These are phyloP conservation scores for Synaphobranchus kaupii DNA, from an alignment of 2,797 vertebrate genomes.

Conservation along the genomic window DNA sequence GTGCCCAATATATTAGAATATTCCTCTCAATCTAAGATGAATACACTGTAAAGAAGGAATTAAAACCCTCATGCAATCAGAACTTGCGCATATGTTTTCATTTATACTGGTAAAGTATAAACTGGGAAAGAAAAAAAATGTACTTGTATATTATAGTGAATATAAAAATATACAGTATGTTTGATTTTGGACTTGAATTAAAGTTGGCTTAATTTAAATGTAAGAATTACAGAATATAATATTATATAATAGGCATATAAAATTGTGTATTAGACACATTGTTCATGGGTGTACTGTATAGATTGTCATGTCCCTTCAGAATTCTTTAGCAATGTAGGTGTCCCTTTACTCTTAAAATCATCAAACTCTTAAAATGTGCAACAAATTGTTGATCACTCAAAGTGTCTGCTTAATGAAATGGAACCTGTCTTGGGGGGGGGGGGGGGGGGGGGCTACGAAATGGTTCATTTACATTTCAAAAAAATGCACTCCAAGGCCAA, in stretches of 20 bases:
- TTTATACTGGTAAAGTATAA: neutral
- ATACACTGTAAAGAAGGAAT: constrained; percentile 52
- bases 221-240: too few species aligned
- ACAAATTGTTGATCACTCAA: constrained; percentile 27
- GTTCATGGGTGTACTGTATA: neutral
- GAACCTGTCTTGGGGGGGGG: constrained; percentile 4
- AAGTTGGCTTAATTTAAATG: too few species aligned
- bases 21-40: constrained; percentile 74
- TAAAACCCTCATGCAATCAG: neutral
- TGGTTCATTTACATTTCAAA: constrained; percentile 28
- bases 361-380: neutral
- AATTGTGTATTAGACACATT: neutral
- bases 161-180: neutral
- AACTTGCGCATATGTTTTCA: neutral
- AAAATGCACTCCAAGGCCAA: constrained; percentile 31
- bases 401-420: constrained; percentile 33
- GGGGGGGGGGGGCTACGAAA: neutral
- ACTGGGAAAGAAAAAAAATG: neutral
- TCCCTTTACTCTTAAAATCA: neutral
- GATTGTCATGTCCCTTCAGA: neutral
- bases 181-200: too few species aligned
- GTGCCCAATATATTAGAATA: constrained; percentile 73
- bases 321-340: neutral
- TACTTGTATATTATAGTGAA: neutral
- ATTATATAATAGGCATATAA: too few species aligned